Evolutionary conservation across 1,140 invertebrate species (phyloP).

Genomic region (Cyrtorhinus lividipennis): DNA sequence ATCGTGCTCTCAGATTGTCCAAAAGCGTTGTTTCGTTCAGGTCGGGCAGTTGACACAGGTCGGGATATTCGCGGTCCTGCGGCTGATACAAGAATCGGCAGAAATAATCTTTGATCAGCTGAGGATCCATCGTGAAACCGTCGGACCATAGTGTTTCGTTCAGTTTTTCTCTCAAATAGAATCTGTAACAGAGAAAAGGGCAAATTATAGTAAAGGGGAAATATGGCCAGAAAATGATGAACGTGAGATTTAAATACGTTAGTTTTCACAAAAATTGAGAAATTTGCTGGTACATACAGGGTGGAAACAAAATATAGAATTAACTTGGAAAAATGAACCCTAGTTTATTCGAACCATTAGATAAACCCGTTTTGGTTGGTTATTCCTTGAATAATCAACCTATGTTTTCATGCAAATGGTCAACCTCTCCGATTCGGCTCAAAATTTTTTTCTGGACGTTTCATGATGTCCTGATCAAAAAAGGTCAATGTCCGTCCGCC

Average conservation of each 20-base stretch:
- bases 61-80: constrained; percentile 79
- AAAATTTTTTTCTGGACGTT: too few species aligned
- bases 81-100: constrained; percentile 82
- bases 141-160: constrained; percentile 67
- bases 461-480: too few species aligned
- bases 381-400: too few species aligned
- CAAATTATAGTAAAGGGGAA: constrained; percentile 5
- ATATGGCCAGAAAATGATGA: background rate
- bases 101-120: constrained; percentile 78
- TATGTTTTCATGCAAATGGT: too few species aligned
- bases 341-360: too few species aligned
- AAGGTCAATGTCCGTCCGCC: too few species aligned
- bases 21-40: constrained; percentile 85
- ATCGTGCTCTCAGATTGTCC: constrained; percentile 78
- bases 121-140: constrained; percentile 74
- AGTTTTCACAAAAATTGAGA: background rate
- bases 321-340: too few species aligned
- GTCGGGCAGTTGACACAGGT: constrained; percentile 87
- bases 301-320: too few species aligned
- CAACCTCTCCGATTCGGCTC: too few species aligned
- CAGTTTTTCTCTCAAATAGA: constrained; percentile 70
- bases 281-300: too few species aligned
- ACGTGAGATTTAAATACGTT: too few species aligned
- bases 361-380: too few species aligned
- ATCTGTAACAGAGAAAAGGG: constrained; percentile 35